These are phyloP conservation scores for Colletes gigas DNA, from an alignment of 1,140 invertebrate genomes.

Conservation along the genomic window DNA sequence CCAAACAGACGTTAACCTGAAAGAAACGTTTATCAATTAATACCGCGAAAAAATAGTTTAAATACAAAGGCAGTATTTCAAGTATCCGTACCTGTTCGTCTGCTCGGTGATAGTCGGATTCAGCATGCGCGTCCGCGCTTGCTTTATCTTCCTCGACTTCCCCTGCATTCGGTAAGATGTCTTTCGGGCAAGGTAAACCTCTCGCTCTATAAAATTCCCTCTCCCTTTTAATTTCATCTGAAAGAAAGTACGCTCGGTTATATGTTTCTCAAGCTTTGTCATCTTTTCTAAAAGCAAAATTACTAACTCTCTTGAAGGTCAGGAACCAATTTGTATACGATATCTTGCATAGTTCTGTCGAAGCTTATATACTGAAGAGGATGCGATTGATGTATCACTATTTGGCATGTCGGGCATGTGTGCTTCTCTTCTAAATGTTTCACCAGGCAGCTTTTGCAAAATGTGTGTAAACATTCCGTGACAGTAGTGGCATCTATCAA, in stretches of 20 bases:
- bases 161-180: conserved; percentile 87
- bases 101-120: conserved; percentile 95
- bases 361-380: conserved; percentile 98
- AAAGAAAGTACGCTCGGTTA: conserved; percentile 49
- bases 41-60: background rate
- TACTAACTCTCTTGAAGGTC: conserved; percentile 92
- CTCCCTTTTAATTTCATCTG: conserved; percentile 93
- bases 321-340: conserved; percentile 98
- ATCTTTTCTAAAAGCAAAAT: too few relatives aligned
- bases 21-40: conserved; percentile 7
- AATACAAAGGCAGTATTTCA: background rate
- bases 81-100: conserved; percentile 92
- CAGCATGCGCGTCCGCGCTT: conserved; percentile 86
- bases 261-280: background rate
- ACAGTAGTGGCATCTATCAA: conserved; percentile 98
- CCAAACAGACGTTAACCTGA: conserved; percentile 93
- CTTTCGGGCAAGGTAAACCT: conserved; percentile 93
- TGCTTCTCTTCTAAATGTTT: conserved; percentile 98
- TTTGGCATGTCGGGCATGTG: conserved; percentile 97
- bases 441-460: conserved; percentile 98
- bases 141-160: conserved; percentile 85
- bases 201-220: conserved; percentile 92
- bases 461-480: conserved; percentile 98
- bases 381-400: conserved; percentile 98
- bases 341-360: conserved; percentile 99